Conservation (phyloP, 2,113 vertebrate species). For the Sceloporus tristichus region DNA sequence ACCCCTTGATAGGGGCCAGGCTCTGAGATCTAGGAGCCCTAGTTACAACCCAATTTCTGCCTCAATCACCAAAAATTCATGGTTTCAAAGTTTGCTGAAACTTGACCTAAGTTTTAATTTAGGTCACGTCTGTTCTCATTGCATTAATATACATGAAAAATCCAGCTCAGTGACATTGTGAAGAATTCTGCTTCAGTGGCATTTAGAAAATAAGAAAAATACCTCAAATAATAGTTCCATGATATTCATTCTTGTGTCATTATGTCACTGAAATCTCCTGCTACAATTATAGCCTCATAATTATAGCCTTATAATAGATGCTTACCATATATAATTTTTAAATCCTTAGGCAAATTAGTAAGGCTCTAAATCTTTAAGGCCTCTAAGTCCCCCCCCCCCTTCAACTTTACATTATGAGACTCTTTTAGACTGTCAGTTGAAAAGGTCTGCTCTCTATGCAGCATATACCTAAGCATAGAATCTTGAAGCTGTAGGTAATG, state of each 20-base stretch:
- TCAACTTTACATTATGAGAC: conserved; percentile 2
- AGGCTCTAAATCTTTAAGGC: conserved; percentile 24
- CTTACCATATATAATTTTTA: conserved; percentile 13
- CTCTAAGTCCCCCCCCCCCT: no score
- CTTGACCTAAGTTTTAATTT: conserved; percentile 12
- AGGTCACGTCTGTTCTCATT: conserved; percentile 1
- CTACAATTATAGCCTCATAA: conserved; percentile 42
- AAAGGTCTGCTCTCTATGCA: conserved; percentile 3
- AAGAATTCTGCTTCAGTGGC: conserved; percentile 24
- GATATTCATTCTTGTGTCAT: conserved; percentile 44
- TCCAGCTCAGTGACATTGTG: not conserved
- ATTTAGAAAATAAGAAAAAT: conserved; percentile 55
- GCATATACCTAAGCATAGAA: not conserved
- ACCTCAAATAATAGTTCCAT: conserved; percentile 56
- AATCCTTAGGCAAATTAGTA: conserved; percentile 13
- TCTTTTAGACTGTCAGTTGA: conserved; percentile 10
- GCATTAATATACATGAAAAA: conserved; percentile 18
- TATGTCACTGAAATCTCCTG: conserved; percentile 26
- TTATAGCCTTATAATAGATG: conserved; percentile 13
- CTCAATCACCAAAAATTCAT: not conserved
- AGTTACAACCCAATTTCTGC: not conserved
- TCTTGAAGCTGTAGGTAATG: not conserved
- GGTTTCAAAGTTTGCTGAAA: not conserved
- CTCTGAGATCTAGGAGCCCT: not conserved
- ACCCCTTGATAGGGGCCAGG: no score